Evolutionary conservation across 2,797 vertebrate species (phyloP), one percentile per base, ranked within the genome.

Genomic region (Catharus ustulatus): DNA sequence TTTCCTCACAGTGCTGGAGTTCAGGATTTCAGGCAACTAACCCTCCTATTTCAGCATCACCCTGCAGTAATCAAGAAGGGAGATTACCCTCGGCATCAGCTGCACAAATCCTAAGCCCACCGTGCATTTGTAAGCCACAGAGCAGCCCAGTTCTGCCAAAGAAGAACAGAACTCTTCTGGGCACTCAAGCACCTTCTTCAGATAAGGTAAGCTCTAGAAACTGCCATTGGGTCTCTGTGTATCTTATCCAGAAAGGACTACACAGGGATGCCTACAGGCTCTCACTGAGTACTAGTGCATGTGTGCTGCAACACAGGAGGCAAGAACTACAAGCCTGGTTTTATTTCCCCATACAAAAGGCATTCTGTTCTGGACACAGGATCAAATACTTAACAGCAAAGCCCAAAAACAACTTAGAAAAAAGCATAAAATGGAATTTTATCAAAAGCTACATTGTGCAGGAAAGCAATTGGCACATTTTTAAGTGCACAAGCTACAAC

Each of bases 201-300:
- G 61, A 32, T 4, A 66, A 90, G 80, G 92, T 88, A 95, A 95
- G 86, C n/a, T 49, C 62, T 27, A 29, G 30, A 42, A 93, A 46
- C 14, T 78, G 55, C 40, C 0, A 0, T 54, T 18, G 61, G 20
- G 62, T 18, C 22, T 52, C 72, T 48, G 7, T 46, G 2, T 23
- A 21, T 13, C 5, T 90, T 54, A n/a, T 14, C 23, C 48, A 68
- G 30, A 3, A 23, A 90, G 5, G 7, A 17, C 20, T 51, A 40
- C 29, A 46, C 24, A 55, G 36, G 27, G 4, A 46, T 72, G 54
- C 21, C 36, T 62, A 22, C 19, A 85, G 72, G 20, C 6, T 66
- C 75, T 77, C 52, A 30, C 12, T 16, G 15, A 57, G 27, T 12
- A 51, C 51, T 30, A 58, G 4, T 51, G 63, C 29, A 67, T 19